Evolutionary conservation across 2,888 invertebrate species (phyloP).

Genomic region (Brachypalpus laphriformis): DNA sequence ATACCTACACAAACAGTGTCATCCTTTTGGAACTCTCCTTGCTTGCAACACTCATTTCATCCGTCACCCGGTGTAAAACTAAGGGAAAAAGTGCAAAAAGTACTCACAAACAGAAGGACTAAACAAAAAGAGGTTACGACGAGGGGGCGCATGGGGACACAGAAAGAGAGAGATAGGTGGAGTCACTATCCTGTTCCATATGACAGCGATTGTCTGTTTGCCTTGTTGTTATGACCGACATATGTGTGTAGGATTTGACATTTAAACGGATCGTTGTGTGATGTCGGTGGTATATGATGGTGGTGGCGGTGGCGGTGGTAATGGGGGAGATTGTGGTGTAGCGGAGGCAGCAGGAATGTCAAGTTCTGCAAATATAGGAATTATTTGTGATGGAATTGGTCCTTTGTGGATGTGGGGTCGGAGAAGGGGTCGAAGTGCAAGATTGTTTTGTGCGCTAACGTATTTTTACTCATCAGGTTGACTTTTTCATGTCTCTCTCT

Average conservation of each 20-base stretch:
- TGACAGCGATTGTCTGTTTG: constrained; percentile 73
- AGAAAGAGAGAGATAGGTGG: not conserved
- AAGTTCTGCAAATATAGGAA: constrained; percentile 57
- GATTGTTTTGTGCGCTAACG: constrained; percentile 31
- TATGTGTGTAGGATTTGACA: constrained; percentile 72
- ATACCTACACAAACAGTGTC: constrained; percentile 17
- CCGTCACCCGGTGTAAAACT: constrained; percentile 48
- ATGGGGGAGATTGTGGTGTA: constrained; percentile 36
- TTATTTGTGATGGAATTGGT: constrained; percentile 58
- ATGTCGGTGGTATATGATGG: constrained; percentile 35
- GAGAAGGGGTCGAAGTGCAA: not conserved
- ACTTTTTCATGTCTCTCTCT: constrained; percentile 10
- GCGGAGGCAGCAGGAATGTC: constrained; percentile 42
- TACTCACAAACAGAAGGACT: constrained; percentile 39
- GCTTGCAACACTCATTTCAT: constrained; percentile 48
- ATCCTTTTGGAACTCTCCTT: not conserved
- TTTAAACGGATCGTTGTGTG: constrained; percentile 72
- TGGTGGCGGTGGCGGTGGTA: not conserved
- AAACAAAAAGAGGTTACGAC: constrained; percentile 60
- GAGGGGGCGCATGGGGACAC: not conserved
- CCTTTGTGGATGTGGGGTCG: not conserved
- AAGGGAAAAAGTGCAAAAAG: constrained; percentile 43
- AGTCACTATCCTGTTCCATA: constrained; percentile 58
- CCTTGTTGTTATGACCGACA: constrained; percentile 74
- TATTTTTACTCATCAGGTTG: constrained; percentile 54